Conservation (phyloP, 2,113 vertebrate genomes). For the Lagopus muta region DNA sequence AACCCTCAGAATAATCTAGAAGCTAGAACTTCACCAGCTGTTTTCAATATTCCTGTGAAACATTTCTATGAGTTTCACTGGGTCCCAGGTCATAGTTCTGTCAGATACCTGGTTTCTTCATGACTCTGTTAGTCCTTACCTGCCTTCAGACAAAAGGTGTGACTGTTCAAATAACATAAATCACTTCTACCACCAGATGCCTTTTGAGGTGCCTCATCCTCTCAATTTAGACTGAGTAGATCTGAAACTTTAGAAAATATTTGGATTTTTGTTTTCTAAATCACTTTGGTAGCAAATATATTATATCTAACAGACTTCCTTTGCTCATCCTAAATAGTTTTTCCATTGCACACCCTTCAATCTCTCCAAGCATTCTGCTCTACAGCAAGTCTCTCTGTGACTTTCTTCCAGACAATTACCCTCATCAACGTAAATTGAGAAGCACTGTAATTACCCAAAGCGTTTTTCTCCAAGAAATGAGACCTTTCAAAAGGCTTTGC, state of each 20-base stretch:
- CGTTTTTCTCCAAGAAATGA: neutral
- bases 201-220: neutral
- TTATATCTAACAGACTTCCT: neutral
- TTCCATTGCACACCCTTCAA: neutral
- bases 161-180: neutral
- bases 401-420: neutral
- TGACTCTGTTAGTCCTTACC: neutral
- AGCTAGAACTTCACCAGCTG: neutral
- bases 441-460: neutral
- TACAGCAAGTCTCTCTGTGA: neutral
- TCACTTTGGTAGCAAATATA: neutral
- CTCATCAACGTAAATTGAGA: neutral
- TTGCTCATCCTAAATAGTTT: neutral
- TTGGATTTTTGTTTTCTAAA: neutral
- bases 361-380: neutral
- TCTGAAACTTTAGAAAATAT: neutral
- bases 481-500: neutral
- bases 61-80: neutral
- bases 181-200: neutral
- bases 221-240: neutral
- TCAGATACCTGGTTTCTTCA: neutral
- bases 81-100: neutral
- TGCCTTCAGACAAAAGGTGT: neutral
- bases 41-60: neutral
- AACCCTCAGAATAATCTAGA: neutral